A percentile compares a stretch with the other conserved stretches of the same genome.
Evolutionary conservation across 64 coral and sea anemone species (phyloP).

Genomic region (Acropora tenuis): DNA sequence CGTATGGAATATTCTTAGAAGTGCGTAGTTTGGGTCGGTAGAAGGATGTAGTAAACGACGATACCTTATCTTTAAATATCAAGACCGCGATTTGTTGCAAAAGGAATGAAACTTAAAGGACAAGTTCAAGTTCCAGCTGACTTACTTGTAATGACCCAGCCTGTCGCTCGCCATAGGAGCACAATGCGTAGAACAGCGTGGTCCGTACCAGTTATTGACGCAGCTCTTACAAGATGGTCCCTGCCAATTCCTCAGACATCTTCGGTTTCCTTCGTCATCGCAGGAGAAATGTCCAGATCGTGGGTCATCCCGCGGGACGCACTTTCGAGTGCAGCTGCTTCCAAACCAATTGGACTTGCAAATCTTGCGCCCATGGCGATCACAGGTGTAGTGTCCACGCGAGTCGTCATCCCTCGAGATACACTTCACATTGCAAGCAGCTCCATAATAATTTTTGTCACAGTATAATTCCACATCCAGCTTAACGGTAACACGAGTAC

Average conservation of each 20-base stretch:
- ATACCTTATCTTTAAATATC: too few species aligned
- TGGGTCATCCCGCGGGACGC: constrained; percentile 54
- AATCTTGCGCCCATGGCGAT: constrained; percentile 35
- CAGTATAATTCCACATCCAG: constrained; percentile 67
- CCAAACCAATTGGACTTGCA: constrained; percentile 60
- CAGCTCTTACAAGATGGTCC: constrained; percentile 46
- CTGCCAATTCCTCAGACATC: constrained; percentile 47
- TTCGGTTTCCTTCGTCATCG: constrained; percentile 34
- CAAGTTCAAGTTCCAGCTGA: not conserved
- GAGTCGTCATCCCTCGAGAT: constrained; percentile 48
- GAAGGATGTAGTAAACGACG: too few species aligned
- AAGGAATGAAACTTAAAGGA: too few species aligned
- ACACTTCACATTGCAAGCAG: constrained; percentile 37
- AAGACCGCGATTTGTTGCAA: too few species aligned
- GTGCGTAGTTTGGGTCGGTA: too few species aligned
- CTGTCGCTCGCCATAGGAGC: not conserved
- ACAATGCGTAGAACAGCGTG: constrained; percentile 31
- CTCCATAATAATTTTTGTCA: constrained; percentile 56
- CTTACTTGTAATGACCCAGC: constrained; percentile 54
- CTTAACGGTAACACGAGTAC: not conserved
- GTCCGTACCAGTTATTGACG: constrained; percentile 35
- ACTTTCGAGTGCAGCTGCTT: constrained; percentile 61
- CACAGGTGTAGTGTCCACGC: constrained; percentile 64
- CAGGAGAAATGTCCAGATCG: constrained; percentile 62
- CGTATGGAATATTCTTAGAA: too few species aligned